These are phyloP conservation scores for Stegastes partitus DNA, from an alignment of 2,113 vertebrate species.

Conservation along the genomic window DNA sequence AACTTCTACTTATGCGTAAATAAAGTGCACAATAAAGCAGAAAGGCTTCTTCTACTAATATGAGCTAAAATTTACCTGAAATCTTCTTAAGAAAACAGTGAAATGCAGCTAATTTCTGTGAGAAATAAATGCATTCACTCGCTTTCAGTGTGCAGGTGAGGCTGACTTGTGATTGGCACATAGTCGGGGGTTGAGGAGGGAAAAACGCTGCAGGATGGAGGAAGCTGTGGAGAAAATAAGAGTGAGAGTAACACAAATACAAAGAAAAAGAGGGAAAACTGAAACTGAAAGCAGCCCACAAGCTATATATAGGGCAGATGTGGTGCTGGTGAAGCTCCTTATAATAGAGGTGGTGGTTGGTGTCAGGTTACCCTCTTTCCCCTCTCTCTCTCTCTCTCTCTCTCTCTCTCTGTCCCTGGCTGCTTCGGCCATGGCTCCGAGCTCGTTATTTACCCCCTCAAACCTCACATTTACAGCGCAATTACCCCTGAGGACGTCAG, in stretches of 20 bases:
- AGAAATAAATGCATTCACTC: too few species aligned
- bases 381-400: slow-evolving; percentile 13
- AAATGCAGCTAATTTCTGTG: neutral
- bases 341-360: slow-evolving; percentile 67
- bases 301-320: slow-evolving; percentile 80
- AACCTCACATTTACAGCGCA: slow-evolving; percentile 78
- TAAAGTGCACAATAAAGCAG: neutral
- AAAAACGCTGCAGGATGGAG: neutral
- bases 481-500: slow-evolving; percentile 83
- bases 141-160: too few species aligned
- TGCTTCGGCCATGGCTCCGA: slow-evolving; percentile 67
- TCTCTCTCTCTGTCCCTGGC: slow-evolving; percentile 43
- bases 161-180: neutral
- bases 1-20: slow-evolving; percentile 11
- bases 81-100: neutral
- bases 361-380: slow-evolving; percentile 76
- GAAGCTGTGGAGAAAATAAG: slow-evolving; percentile 6
- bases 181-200: neutral
- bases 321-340: slow-evolving; percentile 71
- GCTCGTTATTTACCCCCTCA: slow-evolving; percentile 77
- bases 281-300: slow-evolving; percentile 85
- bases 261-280: slow-evolving; percentile 70
- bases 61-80: neutral
- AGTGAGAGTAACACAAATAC: slow-evolving; percentile 16
- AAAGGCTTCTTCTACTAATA: neutral